phyloP scores from a whole-genome alignment of 2,113 vertebrate genomes.

The Pagrus major region DNA sequence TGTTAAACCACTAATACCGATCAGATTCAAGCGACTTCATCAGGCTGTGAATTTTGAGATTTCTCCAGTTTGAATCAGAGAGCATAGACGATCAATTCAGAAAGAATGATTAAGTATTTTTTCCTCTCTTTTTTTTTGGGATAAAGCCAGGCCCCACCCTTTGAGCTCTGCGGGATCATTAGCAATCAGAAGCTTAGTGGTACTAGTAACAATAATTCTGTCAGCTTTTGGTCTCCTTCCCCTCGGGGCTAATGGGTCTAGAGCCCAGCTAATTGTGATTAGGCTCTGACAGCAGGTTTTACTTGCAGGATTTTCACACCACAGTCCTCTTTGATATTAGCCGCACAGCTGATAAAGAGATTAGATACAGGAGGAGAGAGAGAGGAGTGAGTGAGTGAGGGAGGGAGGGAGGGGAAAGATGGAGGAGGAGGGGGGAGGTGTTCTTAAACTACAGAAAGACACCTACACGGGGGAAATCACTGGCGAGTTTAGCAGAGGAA shows the following conservation, averaged over 20 bases:
- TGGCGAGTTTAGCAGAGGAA: constrained; percentile 80
- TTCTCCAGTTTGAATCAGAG: constrained; percentile 2
- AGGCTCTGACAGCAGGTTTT: constrained; percentile 78
- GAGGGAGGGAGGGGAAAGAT: constrained; percentile 2
- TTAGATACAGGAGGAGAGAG: constrained; percentile 68
- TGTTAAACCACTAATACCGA: constrained; percentile 42
- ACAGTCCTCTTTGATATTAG: constrained; percentile 77
- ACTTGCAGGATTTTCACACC: constrained; percentile 75
- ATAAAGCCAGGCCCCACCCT: constrained; percentile 5
- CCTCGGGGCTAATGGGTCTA: constrained; percentile 72
- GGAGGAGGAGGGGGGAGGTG: constrained; percentile 18
- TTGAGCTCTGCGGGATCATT: constrained; percentile 54
- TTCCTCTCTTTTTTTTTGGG: not conserved
- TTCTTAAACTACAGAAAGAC: constrained; percentile 83
- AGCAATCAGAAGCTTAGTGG: constrained; percentile 61
- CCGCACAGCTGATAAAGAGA: constrained; percentile 79
- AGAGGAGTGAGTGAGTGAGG: constrained; percentile 11
- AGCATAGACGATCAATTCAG: not conserved
- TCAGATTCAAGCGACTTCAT: constrained; percentile 26
- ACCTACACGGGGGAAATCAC: constrained; percentile 82
- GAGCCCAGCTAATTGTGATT: constrained; percentile 81
- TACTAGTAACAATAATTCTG: constrained; percentile 61
- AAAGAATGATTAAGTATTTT: constrained; percentile 6
- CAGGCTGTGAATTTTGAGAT: not conserved
- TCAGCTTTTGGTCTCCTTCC: constrained; percentile 62